Evolutionary conservation across 2,797 vertebrate species (phyloP), one percentile per base, ranked within the genome.

Genomic region (Xenops minutus): DNA sequence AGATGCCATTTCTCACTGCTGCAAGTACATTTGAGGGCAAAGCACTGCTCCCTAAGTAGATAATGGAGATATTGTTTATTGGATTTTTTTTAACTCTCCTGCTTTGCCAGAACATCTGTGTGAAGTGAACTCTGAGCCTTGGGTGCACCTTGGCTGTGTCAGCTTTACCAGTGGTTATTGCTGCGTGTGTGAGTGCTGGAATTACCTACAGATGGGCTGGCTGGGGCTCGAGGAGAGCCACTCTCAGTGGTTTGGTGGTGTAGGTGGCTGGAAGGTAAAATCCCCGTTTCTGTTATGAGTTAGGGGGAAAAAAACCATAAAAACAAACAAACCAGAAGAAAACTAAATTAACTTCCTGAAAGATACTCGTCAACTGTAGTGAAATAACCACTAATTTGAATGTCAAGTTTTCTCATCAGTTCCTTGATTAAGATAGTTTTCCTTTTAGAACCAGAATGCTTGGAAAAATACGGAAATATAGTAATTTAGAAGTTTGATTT

Each of bases 111-210:
- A 88, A 85, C 93, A 88, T 85, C 68, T 95, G 85, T 80, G 64
- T 83, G 64, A 23, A 54, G 85, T 48, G 88, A 93, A 78, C 85
- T 39, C 85, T 18, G 56, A 71, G 87, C 67, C 43, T 76, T 39
- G n/a, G 8, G 30, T 46, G 5, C 49, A 63, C 75, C 66, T 52
- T 43, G 48, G 75, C 26, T 44, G 24, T 17, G 26, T 30, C 52
- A 63, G 36, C 81, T 61, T 66, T 93, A 85, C 94, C 85, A 39
- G 73, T 66, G 88, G 87, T 89, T 93, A 39, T 75, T 86, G 92
- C 46, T 94, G 76, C 82, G 66, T 69, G 92, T 95, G 89, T 74
- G 95, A 63, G 75, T 80, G 73, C 36, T 71, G 24, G 51, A 88
- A 75, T 86, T n/a, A 12, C 27, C 88, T 88, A 5, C 82, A 89